phyloP scores from a whole-genome alignment of 2,797 vertebrate species.

The Lophius americanus region DNA sequence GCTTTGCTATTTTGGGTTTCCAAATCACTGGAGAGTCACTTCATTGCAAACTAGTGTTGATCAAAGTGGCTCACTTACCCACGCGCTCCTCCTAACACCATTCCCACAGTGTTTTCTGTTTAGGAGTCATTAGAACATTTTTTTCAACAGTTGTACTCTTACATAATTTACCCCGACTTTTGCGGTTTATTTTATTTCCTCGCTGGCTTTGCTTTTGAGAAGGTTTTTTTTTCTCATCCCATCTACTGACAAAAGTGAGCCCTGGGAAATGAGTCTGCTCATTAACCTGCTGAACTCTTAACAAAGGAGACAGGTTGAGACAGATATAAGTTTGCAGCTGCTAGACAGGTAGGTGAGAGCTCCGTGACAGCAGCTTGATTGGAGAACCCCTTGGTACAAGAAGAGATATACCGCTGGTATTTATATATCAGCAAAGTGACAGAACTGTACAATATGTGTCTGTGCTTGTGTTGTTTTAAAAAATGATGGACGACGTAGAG shows the following conservation, averaged over 20 bases:
- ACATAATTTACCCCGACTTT: slow-evolving; percentile 3
- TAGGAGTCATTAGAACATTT: slow-evolving; percentile 11
- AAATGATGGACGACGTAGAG: slow-evolving; percentile 37
- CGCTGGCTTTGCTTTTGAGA: slow-evolving; percentile 25
- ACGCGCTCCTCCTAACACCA: slow-evolving; percentile 1
- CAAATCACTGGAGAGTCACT: slow-evolving; percentile 74
- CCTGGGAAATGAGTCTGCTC: slow-evolving; percentile 55
- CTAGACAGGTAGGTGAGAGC: slow-evolving; percentile 54
- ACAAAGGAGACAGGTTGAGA: slow-evolving; percentile 69
- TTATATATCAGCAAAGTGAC: slow-evolving; percentile 17
- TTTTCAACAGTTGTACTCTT: slow-evolving; percentile 1
- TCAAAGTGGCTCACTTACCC: slow-evolving; percentile 69
- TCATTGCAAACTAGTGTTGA: slow-evolving; percentile 67
- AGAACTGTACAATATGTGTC: slow-evolving; percentile 29
- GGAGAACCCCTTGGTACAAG: slow-evolving; percentile 45
- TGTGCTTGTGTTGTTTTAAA: slow-evolving; percentile 24
- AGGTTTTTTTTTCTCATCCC: slow-evolving; percentile 12
- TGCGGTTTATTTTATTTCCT: slow-evolving; percentile 18
- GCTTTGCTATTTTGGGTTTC: slow-evolving; percentile 73
- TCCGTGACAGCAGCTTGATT: slow-evolving; percentile 60
- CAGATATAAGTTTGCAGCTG: slow-evolving; percentile 62
- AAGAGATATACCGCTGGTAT: slow-evolving; percentile 53
- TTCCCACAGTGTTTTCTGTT: slow-evolving; percentile 13
- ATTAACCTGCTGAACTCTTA: slow-evolving; percentile 71
- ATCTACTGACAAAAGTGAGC: slow-evolving; percentile 24